These are phyloP conservation scores for Platyscapa corneri DNA, from an alignment of 1,140 invertebrate genomes.

Conservation along the genomic window DNA sequence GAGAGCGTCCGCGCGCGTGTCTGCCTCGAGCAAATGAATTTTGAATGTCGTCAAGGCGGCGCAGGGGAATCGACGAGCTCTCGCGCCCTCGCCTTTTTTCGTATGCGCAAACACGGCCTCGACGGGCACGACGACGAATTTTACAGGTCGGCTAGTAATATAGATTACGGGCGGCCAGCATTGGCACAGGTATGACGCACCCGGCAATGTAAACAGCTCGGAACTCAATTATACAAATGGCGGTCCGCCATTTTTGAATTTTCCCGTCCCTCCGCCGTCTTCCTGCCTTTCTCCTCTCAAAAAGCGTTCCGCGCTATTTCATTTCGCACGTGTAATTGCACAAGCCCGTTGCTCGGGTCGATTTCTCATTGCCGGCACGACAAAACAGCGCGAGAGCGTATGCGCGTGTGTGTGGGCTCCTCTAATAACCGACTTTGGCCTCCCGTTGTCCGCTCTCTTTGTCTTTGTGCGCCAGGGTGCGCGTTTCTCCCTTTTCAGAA, in stretches of 20 bases:
- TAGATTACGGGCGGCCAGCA: conserved; percentile 55
- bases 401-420: too few species aligned
- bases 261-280: not conserved
- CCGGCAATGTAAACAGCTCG: conserved; percentile 74
- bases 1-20: too few species aligned
- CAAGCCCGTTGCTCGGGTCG: conserved; percentile 32
- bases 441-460: too few species aligned
- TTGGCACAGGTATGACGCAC: conserved; percentile 69
- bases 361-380: conserved; percentile 33
- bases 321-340: conserved; percentile 50
- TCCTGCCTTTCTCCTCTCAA: conserved; percentile 35
- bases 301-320: conserved; percentile 58
- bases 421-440: too few species aligned
- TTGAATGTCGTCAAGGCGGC: too few species aligned
- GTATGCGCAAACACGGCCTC: not conserved
- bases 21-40: too few species aligned
- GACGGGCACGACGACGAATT: too few species aligned
- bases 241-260: conserved; percentile 49
- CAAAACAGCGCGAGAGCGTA: not conserved
- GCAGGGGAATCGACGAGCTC: too few species aligned
- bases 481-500: too few species aligned
- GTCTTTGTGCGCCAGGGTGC: too few species aligned
- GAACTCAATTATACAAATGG: conserved; percentile 74
- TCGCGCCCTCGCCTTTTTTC: not conserved
- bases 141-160: too few species aligned